Base-by-base conservation (phyloP, 1,140 invertebrate species). In the Drosophila saltans region DNA sequence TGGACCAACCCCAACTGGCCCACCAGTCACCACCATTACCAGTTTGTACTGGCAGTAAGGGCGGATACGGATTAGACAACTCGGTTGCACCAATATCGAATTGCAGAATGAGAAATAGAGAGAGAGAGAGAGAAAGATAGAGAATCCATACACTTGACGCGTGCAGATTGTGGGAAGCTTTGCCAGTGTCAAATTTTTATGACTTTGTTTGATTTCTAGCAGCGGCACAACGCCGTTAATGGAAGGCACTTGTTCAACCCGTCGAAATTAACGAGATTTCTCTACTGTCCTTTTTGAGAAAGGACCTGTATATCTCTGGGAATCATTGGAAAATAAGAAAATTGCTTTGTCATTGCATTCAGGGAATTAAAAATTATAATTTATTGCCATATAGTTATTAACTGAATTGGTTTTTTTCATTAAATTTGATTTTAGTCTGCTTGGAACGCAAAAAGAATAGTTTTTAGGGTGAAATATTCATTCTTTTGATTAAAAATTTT, bases 131-230 rank as follows among this genome's bases (percentile, higher is more conserved):
- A 3, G 33, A 36, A 36, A 6, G 56, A 58, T 2, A 0, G 40
- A n/a, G 40, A 45, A 10, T 36, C 3, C 6, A 48, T 67, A 24
- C 75, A 79, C 72, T 83, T 79, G 78, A 75, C 80, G 78, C 78
- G 82, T 82, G 79, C 68, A 75, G 69, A 69, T 82, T 81, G 80
- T 79, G 88, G 75, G 69, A 90, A 91, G 80, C 65, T 77, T 78
- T 69, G 66, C 60, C 66, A 86, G 80, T 90, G 80, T 79, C 88
- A 90, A 76, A 88, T 88, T 91, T 91, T 90, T 91, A 91, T 83
- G 84, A 84, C 83, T 88, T 72, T 89, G 84, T 88, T 88, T 88
- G 84, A 88, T 89, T 88, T 89, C 77, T 75, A 66, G 28, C 28
- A 48, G 64, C 68, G 77, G 82, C 83, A 40, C 41, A 78, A 75